A percentile compares a stretch with the other conserved stretches of the same genome.
Conservation (phyloP, 2,797 vertebrate genomes). For the Cirrhinus mrigala region DNA sequence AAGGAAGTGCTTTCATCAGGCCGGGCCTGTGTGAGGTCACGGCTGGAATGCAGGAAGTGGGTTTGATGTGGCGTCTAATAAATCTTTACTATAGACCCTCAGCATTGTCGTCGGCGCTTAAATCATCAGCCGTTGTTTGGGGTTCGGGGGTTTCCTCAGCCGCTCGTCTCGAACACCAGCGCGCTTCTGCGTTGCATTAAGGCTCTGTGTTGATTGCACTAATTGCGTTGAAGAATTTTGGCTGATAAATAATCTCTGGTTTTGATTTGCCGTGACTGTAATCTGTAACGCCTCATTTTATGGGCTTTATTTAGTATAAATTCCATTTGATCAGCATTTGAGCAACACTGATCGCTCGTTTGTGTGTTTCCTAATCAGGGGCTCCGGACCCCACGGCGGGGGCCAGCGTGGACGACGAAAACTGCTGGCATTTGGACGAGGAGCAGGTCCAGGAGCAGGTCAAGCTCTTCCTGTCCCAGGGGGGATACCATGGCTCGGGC, state of each 20-base stretch:
- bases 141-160: conserved; percentile 10
- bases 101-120: conserved; percentile 34
- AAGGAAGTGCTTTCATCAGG: conserved; percentile 58
- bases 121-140: conserved; percentile 36
- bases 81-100: conserved; percentile 59
- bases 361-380: conserved; percentile 76
- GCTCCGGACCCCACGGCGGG: conserved; percentile 96
- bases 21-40: conserved; percentile 55
- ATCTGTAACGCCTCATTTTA: not conserved
- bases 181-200: conserved; percentile 1
- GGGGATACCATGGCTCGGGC: conserved; percentile 95
- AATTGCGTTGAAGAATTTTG: not conserved
- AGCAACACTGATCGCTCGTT: conserved; percentile 13
- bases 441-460: conserved; percentile 98
- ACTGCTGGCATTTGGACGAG: conserved; percentile 98
- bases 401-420: conserved; percentile 96
- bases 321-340: not conserved
- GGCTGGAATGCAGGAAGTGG: conserved; percentile 61
- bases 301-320: not conserved
- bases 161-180: not conserved
- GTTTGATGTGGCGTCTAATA: conserved; percentile 61
- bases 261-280: not conserved
- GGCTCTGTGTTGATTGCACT: not conserved
- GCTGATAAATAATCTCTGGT: not conserved
- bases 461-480: conserved; percentile 96